Conservation (phyloP, 2,888 invertebrate species). For the Linyphia triangularis region DNA sequence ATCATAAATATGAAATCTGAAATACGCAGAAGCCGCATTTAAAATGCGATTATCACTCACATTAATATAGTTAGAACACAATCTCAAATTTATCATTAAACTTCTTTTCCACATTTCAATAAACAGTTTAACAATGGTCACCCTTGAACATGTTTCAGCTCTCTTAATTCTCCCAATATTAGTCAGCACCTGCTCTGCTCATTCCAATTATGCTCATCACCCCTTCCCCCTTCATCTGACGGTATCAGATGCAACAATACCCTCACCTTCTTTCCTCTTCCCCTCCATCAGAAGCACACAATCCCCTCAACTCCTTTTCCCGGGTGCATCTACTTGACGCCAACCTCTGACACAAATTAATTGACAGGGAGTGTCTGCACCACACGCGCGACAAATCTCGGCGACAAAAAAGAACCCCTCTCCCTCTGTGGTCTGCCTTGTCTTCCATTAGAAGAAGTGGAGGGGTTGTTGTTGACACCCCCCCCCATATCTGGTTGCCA, state of each 20-base stretch:
- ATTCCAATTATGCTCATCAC: too few relatives aligned
- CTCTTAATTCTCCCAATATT: too few relatives aligned
- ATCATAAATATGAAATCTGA: too few relatives aligned
- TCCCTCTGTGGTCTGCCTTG: slow-evolving; percentile 55
- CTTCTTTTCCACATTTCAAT: too few relatives aligned
- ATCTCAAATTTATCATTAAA: too few relatives aligned
- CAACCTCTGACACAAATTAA: slow-evolving; percentile 68
- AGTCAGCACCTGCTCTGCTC: too few relatives aligned
- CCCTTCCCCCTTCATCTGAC: neutral
- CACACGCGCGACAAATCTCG: slow-evolving; percentile 29
- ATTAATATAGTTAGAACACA: too few relatives aligned
- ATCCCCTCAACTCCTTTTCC: neutral
- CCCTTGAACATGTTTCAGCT: too few relatives aligned
- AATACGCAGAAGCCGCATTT: too few relatives aligned
- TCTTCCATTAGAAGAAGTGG: slow-evolving; percentile 51
- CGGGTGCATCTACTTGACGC: slow-evolving; percentile 25
- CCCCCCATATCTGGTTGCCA: slow-evolving; percentile 46
- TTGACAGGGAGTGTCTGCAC: slow-evolving; percentile 35
- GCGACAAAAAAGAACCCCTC: slow-evolving; percentile 3
- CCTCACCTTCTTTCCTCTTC: neutral
- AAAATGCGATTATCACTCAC: too few relatives aligned
- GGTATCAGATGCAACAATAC: neutral
- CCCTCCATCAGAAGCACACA: neutral
- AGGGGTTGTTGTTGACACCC: neutral
- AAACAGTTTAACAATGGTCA: too few relatives aligned